phyloP scores from a whole-genome alignment of 2,888 invertebrate species.

The Cantharis flavilabris region DNA sequence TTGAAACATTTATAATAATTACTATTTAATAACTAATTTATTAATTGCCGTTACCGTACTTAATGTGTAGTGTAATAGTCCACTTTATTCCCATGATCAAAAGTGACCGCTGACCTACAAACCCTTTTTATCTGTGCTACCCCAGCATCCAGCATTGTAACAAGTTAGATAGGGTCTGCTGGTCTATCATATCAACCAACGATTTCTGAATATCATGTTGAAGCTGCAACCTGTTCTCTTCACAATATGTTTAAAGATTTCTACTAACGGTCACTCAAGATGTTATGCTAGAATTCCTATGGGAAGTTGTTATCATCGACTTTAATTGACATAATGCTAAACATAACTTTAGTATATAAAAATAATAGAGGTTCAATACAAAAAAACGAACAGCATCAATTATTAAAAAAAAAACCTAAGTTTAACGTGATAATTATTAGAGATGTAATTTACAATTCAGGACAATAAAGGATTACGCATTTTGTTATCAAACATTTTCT shows the following conservation, averaged over 20 bases:
- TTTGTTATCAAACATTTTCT: not conserved
- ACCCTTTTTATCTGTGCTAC: conserved; percentile 26
- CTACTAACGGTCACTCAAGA: conserved; percentile 11
- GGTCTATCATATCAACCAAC: conserved; percentile 12
- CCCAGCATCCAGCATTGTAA: conserved; percentile 25
- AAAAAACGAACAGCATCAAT: too few relatives aligned
- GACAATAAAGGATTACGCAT: not conserved
- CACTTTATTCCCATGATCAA: conserved; percentile 20
- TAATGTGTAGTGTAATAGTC: not conserved
- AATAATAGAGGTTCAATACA: too few relatives aligned
- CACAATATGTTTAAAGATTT: conserved; percentile 15
- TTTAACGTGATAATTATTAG: not conserved
- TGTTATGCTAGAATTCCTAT: not conserved
- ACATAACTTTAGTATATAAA: not conserved
- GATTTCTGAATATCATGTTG: conserved; percentile 13
- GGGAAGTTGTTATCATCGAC: not conserved
- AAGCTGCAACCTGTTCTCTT: conserved; percentile 22
- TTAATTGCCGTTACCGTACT: not conserved
- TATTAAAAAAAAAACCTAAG: not conserved
- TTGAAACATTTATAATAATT: not conserved
- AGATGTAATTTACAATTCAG: not conserved
- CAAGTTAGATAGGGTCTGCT: conserved; percentile 18
- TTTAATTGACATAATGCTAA: not conserved
- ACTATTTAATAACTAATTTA: not conserved
- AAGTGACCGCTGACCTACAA: conserved; percentile 28